Conservation (phyloP, 2,888 invertebrate genomes). For the Scaptomyza flava region DNA sequence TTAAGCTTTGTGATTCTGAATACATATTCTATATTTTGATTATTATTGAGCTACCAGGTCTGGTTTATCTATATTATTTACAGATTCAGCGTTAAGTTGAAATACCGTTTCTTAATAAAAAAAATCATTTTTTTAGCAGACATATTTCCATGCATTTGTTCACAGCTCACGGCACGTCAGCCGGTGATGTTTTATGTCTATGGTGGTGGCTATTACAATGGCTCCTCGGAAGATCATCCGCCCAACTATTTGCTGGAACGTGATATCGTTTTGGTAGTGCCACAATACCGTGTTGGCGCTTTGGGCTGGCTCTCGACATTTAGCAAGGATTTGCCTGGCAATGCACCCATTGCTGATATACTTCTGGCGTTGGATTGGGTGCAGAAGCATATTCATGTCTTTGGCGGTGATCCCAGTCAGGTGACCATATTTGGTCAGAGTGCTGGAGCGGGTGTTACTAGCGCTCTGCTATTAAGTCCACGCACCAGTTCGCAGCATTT, state of each 20-base stretch:
- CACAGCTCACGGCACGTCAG: conserved; percentile 69
- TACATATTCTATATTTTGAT: no score
- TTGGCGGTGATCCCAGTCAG: conserved; percentile 85
- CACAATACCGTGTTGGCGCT: conserved; percentile 85
- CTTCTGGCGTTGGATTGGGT: conserved; percentile 86
- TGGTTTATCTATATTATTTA: no score
- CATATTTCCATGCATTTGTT: background rate
- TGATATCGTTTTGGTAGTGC: conserved; percentile 85
- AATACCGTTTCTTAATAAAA: no score
- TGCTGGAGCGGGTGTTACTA: conserved; percentile 85
- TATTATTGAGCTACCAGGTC: no score
- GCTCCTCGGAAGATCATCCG: conserved; percentile 82
- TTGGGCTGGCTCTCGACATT: conserved; percentile 85
- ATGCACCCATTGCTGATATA: conserved; percentile 86
- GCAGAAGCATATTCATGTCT: conserved; percentile 84
- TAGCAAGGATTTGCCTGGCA: conserved; percentile 85
- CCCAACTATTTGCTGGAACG: conserved; percentile 84
- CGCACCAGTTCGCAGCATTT: conserved; percentile 82
- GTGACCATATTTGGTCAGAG: conserved; percentile 86
- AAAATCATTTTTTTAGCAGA: no score
- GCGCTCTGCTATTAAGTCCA: conserved; percentile 84
- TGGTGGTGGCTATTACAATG: conserved; percentile 84
- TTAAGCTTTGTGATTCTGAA: no score
- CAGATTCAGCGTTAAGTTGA: no score
- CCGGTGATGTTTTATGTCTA: conserved; percentile 85